These are phyloP conservation scores for Eucera pruinosa DNA, from an alignment of 2,888 invertebrate genomes.

Conservation along the genomic window DNA sequence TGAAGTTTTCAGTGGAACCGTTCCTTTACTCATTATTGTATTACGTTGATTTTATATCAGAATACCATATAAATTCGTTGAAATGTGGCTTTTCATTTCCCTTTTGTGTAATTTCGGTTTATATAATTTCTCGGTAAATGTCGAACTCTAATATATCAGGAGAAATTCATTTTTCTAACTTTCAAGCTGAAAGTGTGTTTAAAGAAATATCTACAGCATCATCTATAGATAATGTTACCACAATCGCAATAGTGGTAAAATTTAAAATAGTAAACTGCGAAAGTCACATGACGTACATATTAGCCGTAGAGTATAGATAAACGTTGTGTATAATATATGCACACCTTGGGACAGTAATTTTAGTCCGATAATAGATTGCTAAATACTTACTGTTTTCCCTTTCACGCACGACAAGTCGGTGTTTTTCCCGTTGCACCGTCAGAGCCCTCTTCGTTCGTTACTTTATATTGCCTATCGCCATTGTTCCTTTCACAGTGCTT, in stretches of 20 bases:
- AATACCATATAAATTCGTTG: constrained; percentile 7
- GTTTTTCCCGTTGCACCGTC: constrained; percentile 28
- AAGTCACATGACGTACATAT: constrained; percentile 45
- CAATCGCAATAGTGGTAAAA: not conserved
- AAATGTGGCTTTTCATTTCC: not conserved
- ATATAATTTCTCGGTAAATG: not conserved
- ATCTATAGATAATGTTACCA: not conserved
- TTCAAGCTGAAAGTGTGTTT: not conserved
- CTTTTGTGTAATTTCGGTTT: not conserved
- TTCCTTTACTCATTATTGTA: constrained; percentile 3
- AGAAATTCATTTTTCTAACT: not conserved
- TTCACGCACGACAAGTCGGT: constrained; percentile 10
- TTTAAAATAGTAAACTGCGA: constrained; percentile 54
- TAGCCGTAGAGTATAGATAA: constrained; percentile 12
- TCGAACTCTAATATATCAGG: not conserved
- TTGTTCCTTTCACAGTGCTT: constrained; percentile 51
- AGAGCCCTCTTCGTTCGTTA: constrained; percentile 55
- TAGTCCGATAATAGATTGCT: constrained; percentile 47
- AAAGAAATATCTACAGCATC: constrained; percentile 15
- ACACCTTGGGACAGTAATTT: constrained; percentile 31
- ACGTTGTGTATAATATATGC: constrained; percentile 2
- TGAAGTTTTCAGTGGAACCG: not conserved
- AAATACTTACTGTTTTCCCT: constrained; percentile 39
- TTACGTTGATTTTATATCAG: constrained; percentile 19
- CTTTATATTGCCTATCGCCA: constrained; percentile 52